phyloP scores from a whole-genome alignment of 2,797 vertebrate genomes.

The Parambassis ranga region DNA sequence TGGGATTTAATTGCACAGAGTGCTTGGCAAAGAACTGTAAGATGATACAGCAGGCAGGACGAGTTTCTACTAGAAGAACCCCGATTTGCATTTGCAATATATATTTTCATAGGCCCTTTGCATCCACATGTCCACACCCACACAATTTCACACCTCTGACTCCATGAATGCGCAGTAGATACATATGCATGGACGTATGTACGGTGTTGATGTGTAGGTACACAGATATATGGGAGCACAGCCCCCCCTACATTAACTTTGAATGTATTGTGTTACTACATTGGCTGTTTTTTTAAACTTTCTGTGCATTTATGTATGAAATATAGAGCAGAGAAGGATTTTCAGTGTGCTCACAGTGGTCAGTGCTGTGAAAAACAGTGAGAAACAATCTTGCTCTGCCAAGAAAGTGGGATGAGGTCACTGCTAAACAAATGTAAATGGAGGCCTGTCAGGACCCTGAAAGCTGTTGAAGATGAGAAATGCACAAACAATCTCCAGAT shows the following conservation, averaged over 20 bases:
- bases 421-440: constrained; percentile 47
- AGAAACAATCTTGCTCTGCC: constrained; percentile 8
- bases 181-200: constrained; percentile 6
- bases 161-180: background rate
- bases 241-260: constrained; percentile 15
- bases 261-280: constrained; percentile 49
- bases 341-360: constrained; percentile 28
- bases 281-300: constrained; percentile 61
- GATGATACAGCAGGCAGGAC: constrained; percentile 18
- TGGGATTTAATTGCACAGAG: constrained; percentile 52
- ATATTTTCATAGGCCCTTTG: constrained; percentile 30
- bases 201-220: background rate
- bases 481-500: constrained; percentile 43
- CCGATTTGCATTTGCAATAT: constrained; percentile 61
- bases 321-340: constrained; percentile 10
- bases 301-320: constrained; percentile 41
- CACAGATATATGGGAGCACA: constrained; percentile 1
- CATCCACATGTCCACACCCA: constrained; percentile 34
- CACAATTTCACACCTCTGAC: constrained; percentile 28
- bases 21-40: constrained; percentile 29
- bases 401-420: constrained; percentile 37
- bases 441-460: constrained; percentile 1
- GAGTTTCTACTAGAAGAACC: constrained; percentile 9
- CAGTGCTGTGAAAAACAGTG: constrained; percentile 16
- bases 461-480: constrained; percentile 45